These are phyloP conservation scores for Intellagama lesueurii DNA, from an alignment of 2,797 vertebrate species.

Conservation along the genomic window DNA sequence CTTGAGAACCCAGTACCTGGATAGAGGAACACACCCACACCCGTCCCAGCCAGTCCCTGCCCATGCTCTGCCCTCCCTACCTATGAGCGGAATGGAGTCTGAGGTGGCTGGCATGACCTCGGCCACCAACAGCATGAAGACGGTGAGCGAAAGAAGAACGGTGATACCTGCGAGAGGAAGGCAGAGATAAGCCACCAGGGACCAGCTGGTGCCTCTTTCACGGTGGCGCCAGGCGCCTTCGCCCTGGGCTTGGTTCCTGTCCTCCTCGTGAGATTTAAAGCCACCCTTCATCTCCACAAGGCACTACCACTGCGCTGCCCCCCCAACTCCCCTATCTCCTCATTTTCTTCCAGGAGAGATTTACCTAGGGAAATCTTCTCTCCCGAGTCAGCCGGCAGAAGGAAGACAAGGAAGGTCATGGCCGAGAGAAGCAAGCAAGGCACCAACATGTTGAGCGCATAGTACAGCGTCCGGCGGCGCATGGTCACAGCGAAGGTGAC, in stretches of 20 bases:
- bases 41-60: not conserved
- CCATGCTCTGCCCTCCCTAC: conserved; percentile 60
- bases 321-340: not conserved
- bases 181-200: not conserved
- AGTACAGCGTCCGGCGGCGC: conserved; percentile 87
- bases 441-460: conserved; percentile 88
- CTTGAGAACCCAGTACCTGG: too few relatives aligned
- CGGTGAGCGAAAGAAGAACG: conserved; percentile 86
- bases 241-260: not conserved
- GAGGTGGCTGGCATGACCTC: conserved; percentile 90
- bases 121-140: conserved; percentile 89
- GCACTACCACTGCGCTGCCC: not conserved
- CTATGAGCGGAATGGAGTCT: conserved; percentile 87
- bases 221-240: too few relatives aligned
- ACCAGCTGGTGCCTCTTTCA: too few relatives aligned
- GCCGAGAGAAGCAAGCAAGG: conserved; percentile 89
- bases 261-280: not conserved
- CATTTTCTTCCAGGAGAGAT: not conserved
- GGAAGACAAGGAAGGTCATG: conserved; percentile 86
- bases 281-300: not conserved
- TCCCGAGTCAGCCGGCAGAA: conserved; percentile 88
- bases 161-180: conserved; percentile 18
- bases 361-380: conserved; percentile 91
- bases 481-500: conserved; percentile 89
- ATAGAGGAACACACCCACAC: too few relatives aligned